phyloP scores from a whole-genome alignment of 2,113 vertebrate species.

The Centropus unirufus region DNA sequence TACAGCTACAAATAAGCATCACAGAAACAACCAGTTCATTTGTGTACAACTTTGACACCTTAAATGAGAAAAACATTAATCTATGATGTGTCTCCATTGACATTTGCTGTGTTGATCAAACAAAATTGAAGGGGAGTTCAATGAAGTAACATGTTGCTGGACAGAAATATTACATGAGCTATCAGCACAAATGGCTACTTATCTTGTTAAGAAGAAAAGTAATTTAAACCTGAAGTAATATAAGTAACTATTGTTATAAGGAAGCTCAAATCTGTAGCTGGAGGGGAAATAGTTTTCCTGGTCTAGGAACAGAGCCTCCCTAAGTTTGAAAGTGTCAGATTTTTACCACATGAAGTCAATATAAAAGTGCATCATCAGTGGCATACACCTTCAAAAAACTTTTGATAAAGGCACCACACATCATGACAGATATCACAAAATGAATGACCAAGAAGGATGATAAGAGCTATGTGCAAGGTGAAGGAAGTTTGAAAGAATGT shows the following conservation, averaged over 20 bases:
- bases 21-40: neutral
- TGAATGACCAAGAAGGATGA: neutral
- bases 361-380: neutral
- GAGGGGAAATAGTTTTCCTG: neutral
- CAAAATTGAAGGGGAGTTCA: neutral
- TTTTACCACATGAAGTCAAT: neutral
- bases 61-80: neutral
- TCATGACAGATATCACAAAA: neutral
- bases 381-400: neutral
- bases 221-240: neutral
- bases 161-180: neutral
- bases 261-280: neutral
- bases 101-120: neutral
- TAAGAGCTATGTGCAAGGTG: neutral
- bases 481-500: neutral
- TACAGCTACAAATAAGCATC: neutral
- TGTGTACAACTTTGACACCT: neutral
- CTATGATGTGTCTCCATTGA: neutral
- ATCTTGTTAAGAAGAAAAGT: neutral
- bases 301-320: neutral
- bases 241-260: neutral
- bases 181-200: neutral
- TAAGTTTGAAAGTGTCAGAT: neutral
- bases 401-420: neutral
- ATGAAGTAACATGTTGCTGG: neutral